Conservation (phyloP, 2,797 vertebrate species). For the Phalloptychus januarius region DNA sequence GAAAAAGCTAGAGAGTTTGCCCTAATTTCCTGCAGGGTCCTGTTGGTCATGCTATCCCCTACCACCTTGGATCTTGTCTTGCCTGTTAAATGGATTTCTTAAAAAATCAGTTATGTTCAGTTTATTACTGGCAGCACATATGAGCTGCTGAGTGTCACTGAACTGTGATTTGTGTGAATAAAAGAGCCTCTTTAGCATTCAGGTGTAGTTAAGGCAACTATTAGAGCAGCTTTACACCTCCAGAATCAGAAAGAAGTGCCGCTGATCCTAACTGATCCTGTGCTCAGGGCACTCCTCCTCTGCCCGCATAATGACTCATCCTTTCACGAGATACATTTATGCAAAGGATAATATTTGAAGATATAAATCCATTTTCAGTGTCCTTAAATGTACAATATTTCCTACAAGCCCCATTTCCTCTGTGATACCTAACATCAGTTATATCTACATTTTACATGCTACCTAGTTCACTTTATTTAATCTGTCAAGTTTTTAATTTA, state of each 20-base stretch:
- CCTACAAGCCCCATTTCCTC: conserved; percentile 24
- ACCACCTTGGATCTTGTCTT: conserved; percentile 43
- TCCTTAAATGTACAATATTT: conserved; percentile 36
- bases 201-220: conserved; percentile 54
- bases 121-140: conserved; percentile 57
- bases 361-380: conserved; percentile 56
- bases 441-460: conserved; percentile 33
- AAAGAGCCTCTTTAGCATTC: conserved; percentile 65
- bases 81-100: conserved; percentile 53
- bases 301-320: conserved; percentile 50
- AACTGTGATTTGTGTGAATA: conserved; percentile 55
- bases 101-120: conserved; percentile 40
- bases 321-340: conserved; percentile 55
- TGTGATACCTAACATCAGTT: conserved; percentile 28
- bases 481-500: conserved; percentile 15
- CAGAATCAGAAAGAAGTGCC: conserved; percentile 61
- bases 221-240: conserved; percentile 61
- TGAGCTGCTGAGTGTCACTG: conserved; percentile 48
- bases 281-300: conserved; percentile 44
- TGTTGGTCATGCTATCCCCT: conserved; percentile 39
- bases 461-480: conserved; percentile 19
- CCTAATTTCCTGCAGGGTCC: conserved; percentile 36
- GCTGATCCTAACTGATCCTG: conserved; percentile 56
- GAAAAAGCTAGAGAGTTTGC: conserved; percentile 34
- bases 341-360: conserved; percentile 62